Evolutionary conservation across 2,113 vertebrate genomes (phyloP), one percentile per base, ranked within the genome.

Genomic region (Rhabdornis inornatus): DNA sequence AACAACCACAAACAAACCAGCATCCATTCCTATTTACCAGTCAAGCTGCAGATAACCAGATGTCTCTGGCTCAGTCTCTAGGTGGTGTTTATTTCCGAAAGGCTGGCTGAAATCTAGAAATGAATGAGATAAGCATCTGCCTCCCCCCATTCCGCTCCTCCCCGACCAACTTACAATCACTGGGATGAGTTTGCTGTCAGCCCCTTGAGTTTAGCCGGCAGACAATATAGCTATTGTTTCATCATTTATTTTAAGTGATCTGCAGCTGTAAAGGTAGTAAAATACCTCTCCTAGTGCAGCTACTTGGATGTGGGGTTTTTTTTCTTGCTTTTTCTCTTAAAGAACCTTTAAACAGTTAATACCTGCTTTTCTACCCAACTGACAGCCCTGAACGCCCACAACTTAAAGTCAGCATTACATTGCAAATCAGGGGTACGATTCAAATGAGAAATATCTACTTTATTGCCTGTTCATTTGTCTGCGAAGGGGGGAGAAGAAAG

Each of bases 371-470:
- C 57, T 82, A 77, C 85, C 55, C 60, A 65, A 5, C 19, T 96
- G 88, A 84, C 78, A 94, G 45, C 65, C 68, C 87, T 87, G 39
- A 95, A 94, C 90, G 80, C 77, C 87, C 71, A 78, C 96, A 96
- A 94, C 49, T 92, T 79, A 66, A 91, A 95, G 88, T 86, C 68
- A 92, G 55, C 31, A 84, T 94, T 92, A 95, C 95, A 69, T 61
- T 94, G 89, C 94, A 92, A 88, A 92, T 81, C 84, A 64, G 63
- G 87, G 84, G 64, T 92, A 89, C 59, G 52, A 83, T 90, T 89
- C 91, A 89, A 90, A 96, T 69, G 72, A 94, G 92, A 97, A 96
- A 79, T 89, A 89, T 64, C 95, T 96, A 89, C 94, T 96, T 94
- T 95, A 89, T 96, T 94, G 96, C 81, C 68, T 82, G 72, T 70